These are phyloP conservation scores for Pristis pectinata DNA, from an alignment of 2,797 vertebrate species.

Conservation along the genomic window DNA sequence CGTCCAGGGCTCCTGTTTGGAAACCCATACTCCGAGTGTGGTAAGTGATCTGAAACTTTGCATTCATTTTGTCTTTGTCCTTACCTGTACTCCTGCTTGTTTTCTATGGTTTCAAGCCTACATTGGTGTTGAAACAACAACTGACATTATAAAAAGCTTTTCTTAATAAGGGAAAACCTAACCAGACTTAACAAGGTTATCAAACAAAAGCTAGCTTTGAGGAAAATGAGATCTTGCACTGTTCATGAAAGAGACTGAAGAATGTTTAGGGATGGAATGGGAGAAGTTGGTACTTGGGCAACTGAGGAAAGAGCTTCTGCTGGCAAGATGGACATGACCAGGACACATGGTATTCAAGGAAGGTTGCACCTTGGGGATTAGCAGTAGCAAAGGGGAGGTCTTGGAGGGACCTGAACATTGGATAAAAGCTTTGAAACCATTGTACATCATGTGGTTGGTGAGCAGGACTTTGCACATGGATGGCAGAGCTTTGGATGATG, in stretches of 20 bases:
- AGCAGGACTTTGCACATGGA: background rate
- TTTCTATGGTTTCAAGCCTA: background rate
- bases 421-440: background rate
- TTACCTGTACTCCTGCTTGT: background rate
- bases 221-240: background rate
- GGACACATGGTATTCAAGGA: background rate
- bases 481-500: background rate
- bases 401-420: background rate
- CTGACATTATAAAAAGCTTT: background rate
- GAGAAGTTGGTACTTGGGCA: background rate
- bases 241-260: background rate
- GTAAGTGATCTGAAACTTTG: background rate
- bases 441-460: background rate
- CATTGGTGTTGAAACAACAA: background rate
- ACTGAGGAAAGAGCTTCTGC: background rate
- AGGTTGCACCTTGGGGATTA: background rate
- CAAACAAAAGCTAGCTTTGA: background rate
- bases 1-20: conserved; percentile 11
- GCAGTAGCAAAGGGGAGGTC: background rate
- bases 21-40: conserved; percentile 20
- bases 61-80: background rate
- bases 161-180: background rate
- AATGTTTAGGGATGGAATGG: background rate
- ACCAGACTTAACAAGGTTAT: background rate
- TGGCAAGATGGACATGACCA: no score